phyloP scores from a whole-genome alignment of 2,888 invertebrate species.

The Entomobrya multifasciata region DNA sequence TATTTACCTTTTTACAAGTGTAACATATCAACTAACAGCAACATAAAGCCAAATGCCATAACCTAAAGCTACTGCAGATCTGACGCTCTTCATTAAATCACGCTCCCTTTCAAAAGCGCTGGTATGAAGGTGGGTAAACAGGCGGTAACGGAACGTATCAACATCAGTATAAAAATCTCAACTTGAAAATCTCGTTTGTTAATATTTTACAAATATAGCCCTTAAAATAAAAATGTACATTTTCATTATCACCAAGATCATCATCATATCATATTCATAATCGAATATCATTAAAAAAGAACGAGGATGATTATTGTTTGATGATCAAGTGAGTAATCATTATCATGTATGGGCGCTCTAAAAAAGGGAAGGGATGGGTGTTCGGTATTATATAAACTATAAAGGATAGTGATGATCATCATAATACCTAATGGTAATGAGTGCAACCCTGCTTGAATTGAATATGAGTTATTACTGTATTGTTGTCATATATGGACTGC shows the following conservation, averaged over 20 bases:
- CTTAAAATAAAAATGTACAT: background rate
- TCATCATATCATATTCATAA: background rate
- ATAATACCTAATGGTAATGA: constrained; percentile 18
- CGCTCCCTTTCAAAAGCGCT: constrained; percentile 56
- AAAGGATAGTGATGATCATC: constrained; percentile 12
- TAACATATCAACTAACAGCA: background rate
- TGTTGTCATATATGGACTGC: constrained; percentile 49
- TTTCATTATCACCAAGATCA: constrained; percentile 30
- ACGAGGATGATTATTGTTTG: constrained; percentile 48
- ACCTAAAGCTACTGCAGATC: too few species aligned
- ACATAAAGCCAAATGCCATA: too few species aligned
- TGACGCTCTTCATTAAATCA: background rate
- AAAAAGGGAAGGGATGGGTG: background rate
- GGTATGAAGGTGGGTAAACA: constrained; percentile 40
- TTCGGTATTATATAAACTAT: too few species aligned
- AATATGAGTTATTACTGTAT: constrained; percentile 31
- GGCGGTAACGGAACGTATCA: constrained; percentile 45
- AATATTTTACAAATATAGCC: background rate
- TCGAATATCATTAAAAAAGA: constrained; percentile 3
- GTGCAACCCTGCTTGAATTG: constrained; percentile 2
- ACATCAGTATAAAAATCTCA: constrained; percentile 37
- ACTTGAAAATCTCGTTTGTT: constrained; percentile 41
- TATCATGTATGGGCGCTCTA: constrained; percentile 32
- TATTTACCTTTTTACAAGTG: constrained; percentile 23
- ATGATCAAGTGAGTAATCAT: constrained; percentile 7